Conservation (phyloP, 2,888 invertebrate species). For the Ichneumoninae sp. region DNA sequence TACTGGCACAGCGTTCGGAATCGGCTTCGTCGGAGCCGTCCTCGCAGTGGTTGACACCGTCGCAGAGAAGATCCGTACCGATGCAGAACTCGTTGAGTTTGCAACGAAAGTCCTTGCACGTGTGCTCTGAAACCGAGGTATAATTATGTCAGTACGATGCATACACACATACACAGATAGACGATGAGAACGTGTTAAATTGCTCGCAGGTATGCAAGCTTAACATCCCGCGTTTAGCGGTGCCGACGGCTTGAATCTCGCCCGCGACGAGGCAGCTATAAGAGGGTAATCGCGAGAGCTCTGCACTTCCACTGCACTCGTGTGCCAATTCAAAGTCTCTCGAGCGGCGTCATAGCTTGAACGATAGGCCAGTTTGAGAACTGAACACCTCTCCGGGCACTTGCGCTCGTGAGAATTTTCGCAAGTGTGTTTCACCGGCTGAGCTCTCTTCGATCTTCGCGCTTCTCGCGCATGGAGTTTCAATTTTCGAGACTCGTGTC, state of each 20-base stretch:
- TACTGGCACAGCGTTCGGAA: constrained; percentile 94
- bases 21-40: constrained; percentile 97
- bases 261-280: constrained; percentile 15
- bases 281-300: constrained; percentile 27
- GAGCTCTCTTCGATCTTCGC: neutral
- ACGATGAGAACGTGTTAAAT: constrained; percentile 34
- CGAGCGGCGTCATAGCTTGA: constrained; percentile 66
- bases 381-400: constrained; percentile 31
- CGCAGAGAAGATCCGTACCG: constrained; percentile 95
- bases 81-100: constrained; percentile 96
- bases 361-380: constrained; percentile 70
- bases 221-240: constrained; percentile 42
- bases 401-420: constrained; percentile 9
- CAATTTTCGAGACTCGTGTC: constrained; percentile 16
- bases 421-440: constrained; percentile 25
- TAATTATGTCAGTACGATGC: neutral
- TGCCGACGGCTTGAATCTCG: constrained; percentile 37
- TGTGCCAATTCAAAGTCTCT: constrained; percentile 53
- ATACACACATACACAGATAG: constrained; percentile 3
- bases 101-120: constrained; percentile 95
- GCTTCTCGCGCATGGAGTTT: neutral
- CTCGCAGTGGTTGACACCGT: constrained; percentile 96
- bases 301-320: constrained; percentile 36
- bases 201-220: constrained; percentile 27
- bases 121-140: constrained; percentile 89